Evolutionary conservation across 2,113 vertebrate species (phyloP).

Genomic region (Asarcornis scutulata): DNA sequence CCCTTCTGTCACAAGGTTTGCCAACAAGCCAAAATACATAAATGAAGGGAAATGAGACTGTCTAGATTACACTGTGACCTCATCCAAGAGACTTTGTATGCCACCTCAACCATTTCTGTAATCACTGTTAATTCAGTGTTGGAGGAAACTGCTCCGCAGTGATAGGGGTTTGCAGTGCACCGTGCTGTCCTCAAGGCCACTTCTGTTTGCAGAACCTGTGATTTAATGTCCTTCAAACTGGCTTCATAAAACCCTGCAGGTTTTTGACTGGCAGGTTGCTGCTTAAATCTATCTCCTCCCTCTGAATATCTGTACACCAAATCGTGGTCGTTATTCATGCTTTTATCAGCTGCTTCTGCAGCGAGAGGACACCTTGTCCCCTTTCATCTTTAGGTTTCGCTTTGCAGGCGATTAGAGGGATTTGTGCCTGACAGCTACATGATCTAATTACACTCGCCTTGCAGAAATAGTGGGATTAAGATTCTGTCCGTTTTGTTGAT

Average conservation of each 20-base stretch:
- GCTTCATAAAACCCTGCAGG: background rate
- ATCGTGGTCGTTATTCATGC: background rate
- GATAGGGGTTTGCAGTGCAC: background rate
- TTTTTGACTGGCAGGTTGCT: background rate
- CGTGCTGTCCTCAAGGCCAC: background rate
- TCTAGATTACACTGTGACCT: background rate
- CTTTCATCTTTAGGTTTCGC: background rate
- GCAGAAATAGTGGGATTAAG: background rate
- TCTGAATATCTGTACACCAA: background rate
- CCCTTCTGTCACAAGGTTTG: background rate
- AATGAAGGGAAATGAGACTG: background rate
- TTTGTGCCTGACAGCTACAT: background rate
- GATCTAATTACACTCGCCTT: background rate
- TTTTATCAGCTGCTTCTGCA: constrained; percentile 3
- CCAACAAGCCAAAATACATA: background rate
- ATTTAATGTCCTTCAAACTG: background rate
- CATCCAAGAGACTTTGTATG: background rate
- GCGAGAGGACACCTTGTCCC: background rate
- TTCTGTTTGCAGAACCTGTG: background rate
- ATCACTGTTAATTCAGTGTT: background rate
- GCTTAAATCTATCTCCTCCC: background rate
- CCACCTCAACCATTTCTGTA: background rate
- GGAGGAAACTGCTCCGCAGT: background rate
- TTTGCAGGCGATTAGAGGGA: background rate
- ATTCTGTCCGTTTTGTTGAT: background rate